phyloP scores from a whole-genome alignment of 2,888 invertebrate species.

The Diarsia brunnea region DNA sequence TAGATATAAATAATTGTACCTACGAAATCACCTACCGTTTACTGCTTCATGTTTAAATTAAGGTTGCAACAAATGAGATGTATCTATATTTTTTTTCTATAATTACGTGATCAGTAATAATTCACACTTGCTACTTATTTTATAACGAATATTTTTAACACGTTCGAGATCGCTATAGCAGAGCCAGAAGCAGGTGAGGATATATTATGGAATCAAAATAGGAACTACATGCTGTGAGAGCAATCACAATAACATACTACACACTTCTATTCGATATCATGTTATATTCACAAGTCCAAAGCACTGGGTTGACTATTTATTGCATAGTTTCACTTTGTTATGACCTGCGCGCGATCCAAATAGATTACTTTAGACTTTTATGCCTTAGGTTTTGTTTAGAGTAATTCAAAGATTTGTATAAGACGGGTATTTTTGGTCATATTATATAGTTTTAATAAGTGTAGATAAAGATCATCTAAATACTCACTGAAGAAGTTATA shows the following conservation, averaged over 20 bases:
- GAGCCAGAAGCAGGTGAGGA: conserved; percentile 50
- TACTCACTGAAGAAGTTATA: conserved; percentile 55
- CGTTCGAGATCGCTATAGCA: conserved; percentile 24
- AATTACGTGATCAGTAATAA: conserved; percentile 43
- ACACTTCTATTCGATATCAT: conserved; percentile 52
- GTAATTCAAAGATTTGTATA: conserved; percentile 63
- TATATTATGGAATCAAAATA: conserved; percentile 52
- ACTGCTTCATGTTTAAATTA: conserved; percentile 64
- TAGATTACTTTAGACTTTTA: conserved; percentile 22
- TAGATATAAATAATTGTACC: conserved; percentile 64
- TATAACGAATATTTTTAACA: conserved; percentile 24
- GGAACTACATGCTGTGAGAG: conserved; percentile 26
- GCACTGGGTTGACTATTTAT: conserved; percentile 55
- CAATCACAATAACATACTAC: conserved; percentile 17
- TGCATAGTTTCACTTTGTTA: conserved; percentile 33
- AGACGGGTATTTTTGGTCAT: conserved; percentile 66
- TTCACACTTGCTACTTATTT: conserved; percentile 57
- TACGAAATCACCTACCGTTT: conserved; percentile 68
- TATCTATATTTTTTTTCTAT: conserved; percentile 60
- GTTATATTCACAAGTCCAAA: conserved; percentile 51
- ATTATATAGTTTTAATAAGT: conserved; percentile 61
- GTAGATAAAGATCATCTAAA: conserved; percentile 62
- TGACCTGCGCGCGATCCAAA: conserved; percentile 42
- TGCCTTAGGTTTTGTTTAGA: conserved; percentile 60
- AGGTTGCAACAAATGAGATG: conserved; percentile 59